phyloP scores from a whole-genome alignment of 2,888 invertebrate genomes.

The Diarsia brunnea region DNA sequence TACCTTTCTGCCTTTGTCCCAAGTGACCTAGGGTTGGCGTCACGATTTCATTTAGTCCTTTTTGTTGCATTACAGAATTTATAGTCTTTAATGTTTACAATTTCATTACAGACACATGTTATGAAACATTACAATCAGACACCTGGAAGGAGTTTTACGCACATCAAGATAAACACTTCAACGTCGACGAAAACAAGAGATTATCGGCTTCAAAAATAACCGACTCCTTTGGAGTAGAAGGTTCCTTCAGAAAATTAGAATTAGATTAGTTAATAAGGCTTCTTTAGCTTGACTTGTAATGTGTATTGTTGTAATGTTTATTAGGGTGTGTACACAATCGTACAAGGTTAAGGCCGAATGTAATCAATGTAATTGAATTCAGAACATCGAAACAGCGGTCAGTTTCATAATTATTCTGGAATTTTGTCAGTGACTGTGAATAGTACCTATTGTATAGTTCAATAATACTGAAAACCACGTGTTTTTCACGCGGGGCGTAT shows the following conservation, averaged over 20 bases:
- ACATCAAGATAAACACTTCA: slow-evolving; percentile 63
- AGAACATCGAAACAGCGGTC: not conserved
- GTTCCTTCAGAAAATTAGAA: slow-evolving; percentile 70
- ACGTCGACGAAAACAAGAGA: slow-evolving; percentile 69
- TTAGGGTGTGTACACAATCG: slow-evolving; percentile 11
- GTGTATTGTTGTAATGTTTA: not conserved
- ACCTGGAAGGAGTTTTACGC: slow-evolving; percentile 40
- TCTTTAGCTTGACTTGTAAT: not conserved
- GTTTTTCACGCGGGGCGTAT: not conserved
- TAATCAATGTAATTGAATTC: not conserved
- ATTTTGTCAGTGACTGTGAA: not conserved
- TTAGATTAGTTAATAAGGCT: slow-evolving; percentile 56
- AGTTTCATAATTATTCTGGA: not conserved
- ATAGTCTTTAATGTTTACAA: not conserved
- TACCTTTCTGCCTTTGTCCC: no score
- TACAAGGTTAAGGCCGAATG: not conserved
- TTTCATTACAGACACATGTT: slow-evolving; percentile 47
- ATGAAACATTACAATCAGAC: slow-evolving; percentile 39
- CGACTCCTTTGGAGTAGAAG: slow-evolving; percentile 66
- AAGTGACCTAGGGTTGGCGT: no score
- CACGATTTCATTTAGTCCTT: not conserved
- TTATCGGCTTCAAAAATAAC: slow-evolving; percentile 38
- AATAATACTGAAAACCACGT: not conserved
- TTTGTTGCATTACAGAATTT: not conserved
- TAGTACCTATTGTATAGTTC: not conserved